Evolutionary conservation across 1,140 invertebrate species (phyloP).

Genomic region (Bactericera cockerelli): DNA sequence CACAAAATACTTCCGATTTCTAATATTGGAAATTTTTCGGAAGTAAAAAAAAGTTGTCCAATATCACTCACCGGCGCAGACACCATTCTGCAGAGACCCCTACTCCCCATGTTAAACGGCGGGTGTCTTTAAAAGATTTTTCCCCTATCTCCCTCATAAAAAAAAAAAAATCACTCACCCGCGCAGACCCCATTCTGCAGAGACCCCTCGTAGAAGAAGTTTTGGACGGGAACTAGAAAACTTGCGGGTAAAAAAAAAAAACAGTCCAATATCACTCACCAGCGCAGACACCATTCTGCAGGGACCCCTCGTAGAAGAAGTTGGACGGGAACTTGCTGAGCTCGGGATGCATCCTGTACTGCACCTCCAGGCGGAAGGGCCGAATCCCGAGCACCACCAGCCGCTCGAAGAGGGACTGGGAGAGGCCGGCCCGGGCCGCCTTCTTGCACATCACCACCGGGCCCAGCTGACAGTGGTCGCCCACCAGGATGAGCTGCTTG

Average conservation of each 20-base stretch:
- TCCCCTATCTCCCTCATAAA: too few species aligned
- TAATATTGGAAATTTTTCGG: too few species aligned
- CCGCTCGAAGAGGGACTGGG: slow-evolving; percentile 93
- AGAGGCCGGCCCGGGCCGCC: slow-evolving; percentile 88
- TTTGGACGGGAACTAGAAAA: slow-evolving; percentile 96
- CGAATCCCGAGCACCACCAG: slow-evolving; percentile 91
- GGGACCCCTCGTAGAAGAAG: slow-evolving; percentile 97
- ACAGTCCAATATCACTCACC: slow-evolving; percentile 32
- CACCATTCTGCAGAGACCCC: slow-evolving; percentile 95
- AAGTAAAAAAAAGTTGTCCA: too few species aligned
- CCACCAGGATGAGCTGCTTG: slow-evolving; percentile 77
- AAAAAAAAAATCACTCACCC: slow-evolving; percentile 34
- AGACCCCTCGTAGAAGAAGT: slow-evolving; percentile 98
- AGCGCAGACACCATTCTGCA: slow-evolving; percentile 96
- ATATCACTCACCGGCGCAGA: slow-evolving; percentile 54
- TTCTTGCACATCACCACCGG: slow-evolving; percentile 99
- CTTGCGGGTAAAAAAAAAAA: too few species aligned
- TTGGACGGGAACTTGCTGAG: slow-evolving; percentile 95
- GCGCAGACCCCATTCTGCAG: slow-evolving; percentile 96
- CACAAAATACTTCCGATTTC: too few species aligned
- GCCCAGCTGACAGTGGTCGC: slow-evolving; percentile 97
- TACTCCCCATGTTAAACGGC: too few species aligned
- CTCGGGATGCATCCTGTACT: slow-evolving; percentile 98
- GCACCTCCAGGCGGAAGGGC: slow-evolving; percentile 90
- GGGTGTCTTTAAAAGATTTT: too few species aligned